A percentile compares a stretch with the other conserved stretches of the same genome.
Evolutionary conservation across 2,113 vertebrate species (phyloP).

Genomic region (Herpailurus yagouaroundi): DNA sequence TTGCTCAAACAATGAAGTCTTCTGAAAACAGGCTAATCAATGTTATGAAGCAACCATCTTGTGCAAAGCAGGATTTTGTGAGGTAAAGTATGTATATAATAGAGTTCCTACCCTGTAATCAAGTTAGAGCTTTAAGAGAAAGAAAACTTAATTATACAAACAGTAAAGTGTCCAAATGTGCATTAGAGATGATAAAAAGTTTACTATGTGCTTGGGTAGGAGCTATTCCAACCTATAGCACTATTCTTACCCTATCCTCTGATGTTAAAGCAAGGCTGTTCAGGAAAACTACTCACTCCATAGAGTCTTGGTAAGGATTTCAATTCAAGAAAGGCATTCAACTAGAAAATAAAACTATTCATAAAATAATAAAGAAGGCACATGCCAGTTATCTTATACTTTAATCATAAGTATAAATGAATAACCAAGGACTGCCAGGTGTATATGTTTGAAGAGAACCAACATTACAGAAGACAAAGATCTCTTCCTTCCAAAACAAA

Average conservation of each 20-base stretch:
- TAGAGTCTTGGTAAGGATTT: background rate
- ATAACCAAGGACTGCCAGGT: background rate
- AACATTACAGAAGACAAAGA: background rate
- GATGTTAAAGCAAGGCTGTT: background rate
- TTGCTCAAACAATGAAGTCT: background rate
- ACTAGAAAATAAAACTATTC: slow-evolving; percentile 10
- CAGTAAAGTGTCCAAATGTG: background rate
- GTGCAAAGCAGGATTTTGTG: background rate
- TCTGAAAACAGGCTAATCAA: background rate
- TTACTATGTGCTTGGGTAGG: background rate
- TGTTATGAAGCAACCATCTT: background rate
- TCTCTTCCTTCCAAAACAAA: background rate
- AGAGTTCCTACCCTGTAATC: background rate
- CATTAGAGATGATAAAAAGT: background rate
- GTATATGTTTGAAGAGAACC: background rate
- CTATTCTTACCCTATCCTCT: background rate
- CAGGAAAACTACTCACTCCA: background rate
- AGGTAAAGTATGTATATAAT: background rate
- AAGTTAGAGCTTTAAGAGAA: background rate
- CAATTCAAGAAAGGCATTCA: background rate
- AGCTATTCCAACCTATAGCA: background rate
- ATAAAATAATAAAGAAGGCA: background rate
- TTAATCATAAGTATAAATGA: background rate
- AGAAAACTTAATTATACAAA: background rate
- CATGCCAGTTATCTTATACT: background rate